phyloP scores from a whole-genome alignment of 2,888 invertebrate genomes.

The Polyploca ridens region DNA sequence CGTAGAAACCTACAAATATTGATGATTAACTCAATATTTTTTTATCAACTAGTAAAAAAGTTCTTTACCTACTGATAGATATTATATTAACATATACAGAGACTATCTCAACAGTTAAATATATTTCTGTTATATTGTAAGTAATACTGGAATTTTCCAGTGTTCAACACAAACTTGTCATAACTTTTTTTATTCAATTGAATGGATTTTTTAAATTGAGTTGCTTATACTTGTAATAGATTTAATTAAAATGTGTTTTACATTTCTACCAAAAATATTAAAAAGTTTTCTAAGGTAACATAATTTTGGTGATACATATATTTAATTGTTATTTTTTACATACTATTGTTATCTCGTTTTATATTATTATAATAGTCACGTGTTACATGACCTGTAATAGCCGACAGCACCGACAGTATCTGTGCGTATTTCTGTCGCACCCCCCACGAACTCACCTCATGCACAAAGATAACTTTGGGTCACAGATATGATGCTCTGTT shows the following conservation, averaged over 20 bases:
- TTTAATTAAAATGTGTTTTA: background rate
- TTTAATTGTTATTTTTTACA: no score
- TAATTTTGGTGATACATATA: no score
- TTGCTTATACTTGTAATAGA: background rate
- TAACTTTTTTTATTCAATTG: no score
- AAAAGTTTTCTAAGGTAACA: no score
- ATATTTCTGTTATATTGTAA: background rate
- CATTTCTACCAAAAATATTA: background rate
- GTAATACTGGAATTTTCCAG: background rate
- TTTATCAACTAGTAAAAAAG: no score
- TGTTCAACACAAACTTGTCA: background rate
- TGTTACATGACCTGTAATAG: constrained; percentile 42
- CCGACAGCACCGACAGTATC: constrained; percentile 37
- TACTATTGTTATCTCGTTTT: constrained; percentile 7
- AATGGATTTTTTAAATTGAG: no score
- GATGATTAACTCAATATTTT: no score
- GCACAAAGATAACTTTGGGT: constrained; percentile 66
- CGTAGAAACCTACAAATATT: background rate
- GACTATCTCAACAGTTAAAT: background rate
- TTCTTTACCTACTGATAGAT: background rate
- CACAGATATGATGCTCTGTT: constrained; percentile 49
- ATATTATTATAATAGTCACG: constrained; percentile 22
- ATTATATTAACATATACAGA: background rate
- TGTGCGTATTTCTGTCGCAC: constrained; percentile 45
- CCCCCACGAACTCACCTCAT: constrained; percentile 80